Conservation (phyloP, 2,797 vertebrate genomes). For the Pyrocephalus nanus region DNA sequence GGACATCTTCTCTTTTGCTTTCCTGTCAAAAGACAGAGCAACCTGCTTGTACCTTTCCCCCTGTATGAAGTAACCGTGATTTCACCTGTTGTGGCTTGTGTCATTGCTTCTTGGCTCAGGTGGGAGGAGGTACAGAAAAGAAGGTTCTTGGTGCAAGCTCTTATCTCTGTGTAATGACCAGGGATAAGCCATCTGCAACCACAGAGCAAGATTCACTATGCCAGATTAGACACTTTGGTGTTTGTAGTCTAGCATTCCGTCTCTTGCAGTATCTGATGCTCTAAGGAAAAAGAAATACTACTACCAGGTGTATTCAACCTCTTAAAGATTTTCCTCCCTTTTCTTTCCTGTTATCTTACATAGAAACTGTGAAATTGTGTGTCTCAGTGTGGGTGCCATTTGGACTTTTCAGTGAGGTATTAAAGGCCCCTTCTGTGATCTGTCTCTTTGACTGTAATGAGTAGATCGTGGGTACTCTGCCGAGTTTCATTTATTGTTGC, state of each 20-base stretch:
- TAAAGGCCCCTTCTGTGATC: background rate
- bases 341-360: background rate
- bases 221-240: background rate
- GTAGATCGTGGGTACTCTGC: background rate
- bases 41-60: background rate
- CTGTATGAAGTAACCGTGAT: background rate
- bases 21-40: background rate
- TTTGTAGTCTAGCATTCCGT: background rate
- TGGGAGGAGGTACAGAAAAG: background rate
- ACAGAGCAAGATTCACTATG: background rate
- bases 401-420: background rate
- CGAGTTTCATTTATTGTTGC: background rate
- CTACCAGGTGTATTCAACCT: background rate
- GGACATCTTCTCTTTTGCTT: background rate
- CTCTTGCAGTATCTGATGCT: background rate
- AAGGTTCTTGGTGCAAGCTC: background rate
- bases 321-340: background rate
- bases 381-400: background rate
- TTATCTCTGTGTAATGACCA: background rate
- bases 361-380: background rate
- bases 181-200: background rate
- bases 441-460: background rate
- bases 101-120: background rate
- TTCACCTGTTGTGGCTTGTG: background rate
- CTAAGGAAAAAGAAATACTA: background rate